Percentiles rank a stretch among this genome's conserved stretches.
Conservation (phyloP, 2,797 vertebrate species). For the Schizothorax lantsangensis region DNA sequence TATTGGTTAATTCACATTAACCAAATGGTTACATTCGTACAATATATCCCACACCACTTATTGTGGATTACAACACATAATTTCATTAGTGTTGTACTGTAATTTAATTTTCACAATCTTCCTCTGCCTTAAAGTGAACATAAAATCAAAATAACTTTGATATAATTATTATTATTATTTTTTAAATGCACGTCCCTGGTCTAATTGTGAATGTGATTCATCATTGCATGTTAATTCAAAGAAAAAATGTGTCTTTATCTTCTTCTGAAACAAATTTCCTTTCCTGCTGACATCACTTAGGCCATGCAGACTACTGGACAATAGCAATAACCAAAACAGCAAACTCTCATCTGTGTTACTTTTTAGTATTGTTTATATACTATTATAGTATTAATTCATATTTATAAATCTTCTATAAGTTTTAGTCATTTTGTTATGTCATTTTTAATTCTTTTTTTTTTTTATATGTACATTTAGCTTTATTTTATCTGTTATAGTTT, state of each 20-base stretch:
- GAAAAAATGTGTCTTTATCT: background rate
- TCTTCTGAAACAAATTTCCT: background rate
- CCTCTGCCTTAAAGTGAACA: background rate
- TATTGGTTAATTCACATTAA: slow-evolving; percentile 27
- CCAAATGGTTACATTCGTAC: slow-evolving; percentile 1
- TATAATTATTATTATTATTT: background rate
- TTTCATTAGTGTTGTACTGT: background rate
- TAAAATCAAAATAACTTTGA: background rate
- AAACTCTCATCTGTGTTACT: background rate
- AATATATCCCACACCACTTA: background rate
- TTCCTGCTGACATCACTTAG: slow-evolving; percentile 6
- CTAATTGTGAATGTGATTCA: background rate
- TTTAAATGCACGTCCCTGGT: background rate
- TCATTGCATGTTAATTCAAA: background rate
- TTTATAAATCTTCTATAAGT: background rate
- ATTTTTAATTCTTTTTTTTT: no score
- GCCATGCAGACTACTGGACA: background rate
- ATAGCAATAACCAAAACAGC: background rate
- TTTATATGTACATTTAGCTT: background rate
- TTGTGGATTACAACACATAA: background rate
- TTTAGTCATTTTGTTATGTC: background rate
- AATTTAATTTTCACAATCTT: background rate
- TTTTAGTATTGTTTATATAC: background rate
- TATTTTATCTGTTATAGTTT: background rate
- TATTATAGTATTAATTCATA: background rate